Conservation (phyloP, 2,113 vertebrate genomes). For the mouse (Mus musculus) region DNA sequence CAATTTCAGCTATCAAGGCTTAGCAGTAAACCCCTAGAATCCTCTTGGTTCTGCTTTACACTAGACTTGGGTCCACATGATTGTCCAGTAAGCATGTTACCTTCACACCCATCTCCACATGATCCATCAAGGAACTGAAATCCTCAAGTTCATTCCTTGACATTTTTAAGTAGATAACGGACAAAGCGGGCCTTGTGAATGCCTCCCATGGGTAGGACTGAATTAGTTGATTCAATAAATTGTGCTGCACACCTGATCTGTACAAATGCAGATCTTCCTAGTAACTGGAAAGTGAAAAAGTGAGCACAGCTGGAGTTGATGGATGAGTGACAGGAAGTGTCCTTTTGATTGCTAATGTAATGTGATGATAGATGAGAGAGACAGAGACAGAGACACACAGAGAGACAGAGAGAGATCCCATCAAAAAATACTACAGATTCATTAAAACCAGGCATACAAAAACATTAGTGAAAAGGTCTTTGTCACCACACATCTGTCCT, state of each 20-base stretch:
- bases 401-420: not conserved
- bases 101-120: not conserved
- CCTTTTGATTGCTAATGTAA: not conserved
- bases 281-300: rapidly evolving
- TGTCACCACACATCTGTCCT: not conserved
- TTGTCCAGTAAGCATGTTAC: not conserved
- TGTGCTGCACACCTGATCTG: not conserved
- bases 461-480: not conserved
- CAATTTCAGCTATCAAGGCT: too few relatives aligned
- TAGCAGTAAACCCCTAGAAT: not conserved
- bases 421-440: not conserved
- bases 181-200: not conserved
- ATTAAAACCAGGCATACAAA: not conserved
- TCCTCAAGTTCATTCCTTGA: not conserved
- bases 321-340: too few relatives aligned
- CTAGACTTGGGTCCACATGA: not conserved
- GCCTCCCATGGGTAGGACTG: not conserved
- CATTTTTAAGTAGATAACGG: not conserved
- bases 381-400: too few relatives aligned
- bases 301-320: rapidly evolving
- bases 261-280: not conserved
- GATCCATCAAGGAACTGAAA: not conserved
- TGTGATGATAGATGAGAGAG: not conserved
- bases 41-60: not conserved
- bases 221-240: not conserved